Evolutionary conservation across 92 coral and sea anemone genomes (phyloP), one percentile per base, ranked within the genome.

Genomic region (Palythoa grandiflora): DNA sequence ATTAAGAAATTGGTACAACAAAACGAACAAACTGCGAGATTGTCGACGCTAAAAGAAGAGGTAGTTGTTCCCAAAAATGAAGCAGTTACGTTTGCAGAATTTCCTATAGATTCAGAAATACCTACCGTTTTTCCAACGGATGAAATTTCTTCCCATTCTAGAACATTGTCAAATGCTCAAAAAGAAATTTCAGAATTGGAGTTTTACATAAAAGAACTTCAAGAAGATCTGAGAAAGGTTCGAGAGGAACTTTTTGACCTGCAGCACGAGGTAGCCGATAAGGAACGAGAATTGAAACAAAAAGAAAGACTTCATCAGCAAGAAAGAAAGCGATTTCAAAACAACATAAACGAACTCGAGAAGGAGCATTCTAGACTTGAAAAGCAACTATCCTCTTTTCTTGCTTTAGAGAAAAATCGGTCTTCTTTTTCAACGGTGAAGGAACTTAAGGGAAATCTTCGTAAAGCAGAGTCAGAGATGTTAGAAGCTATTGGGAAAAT

Each of bases 161-260:
- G 48, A 73, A 68, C 94, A 17, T 85, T 91, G 6, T 93, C 89
- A 35, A 92, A 77, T 57, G 97, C 97, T 1, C 90, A 89, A 12
- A 94, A 93, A 80, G 95, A 94, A 74, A 89, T 94, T 75, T 88
- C 90, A 12, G 85, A 80, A 52, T 85, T 94, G 37, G 98, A 94
- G 50, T 86, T 92, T 16, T 93, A 91, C 47, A 95, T 87, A 68
- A 93, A 93, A 44, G 95, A 93, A 50, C 80, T 96, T 68, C 78
- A 92, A 15, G 83, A 75, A 11, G 96, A 93, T 77, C 55, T 91
- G 10, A 88, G 89, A 57, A 89, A 78, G 36, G 87, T 91, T 35
- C 88, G 94, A 36, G 93, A 93, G 37, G 88, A 93, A 75, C 87
- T 90, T 71, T 88, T 88, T 66, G 93, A 92, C 63, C 74, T 94